Conservation (phyloP, 2,113 vertebrate species). For the Thryonomys swinderianus region DNA sequence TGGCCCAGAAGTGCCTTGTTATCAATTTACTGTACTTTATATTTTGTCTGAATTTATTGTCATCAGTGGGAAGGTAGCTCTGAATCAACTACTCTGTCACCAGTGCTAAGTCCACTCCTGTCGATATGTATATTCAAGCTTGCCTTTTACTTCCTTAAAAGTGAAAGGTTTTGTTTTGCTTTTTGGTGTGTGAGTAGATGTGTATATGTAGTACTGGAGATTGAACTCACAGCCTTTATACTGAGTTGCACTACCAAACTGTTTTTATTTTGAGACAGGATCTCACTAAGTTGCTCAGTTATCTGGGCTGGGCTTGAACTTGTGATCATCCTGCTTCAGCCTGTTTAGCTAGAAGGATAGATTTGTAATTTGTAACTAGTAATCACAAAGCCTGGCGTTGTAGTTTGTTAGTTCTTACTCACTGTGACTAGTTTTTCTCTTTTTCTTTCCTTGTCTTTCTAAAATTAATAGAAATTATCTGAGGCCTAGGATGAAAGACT, state of each 20-base stretch:
- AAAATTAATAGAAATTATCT: neutral
- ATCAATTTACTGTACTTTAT: neutral
- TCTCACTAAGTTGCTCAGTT: too few species aligned
- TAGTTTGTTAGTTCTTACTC: neutral
- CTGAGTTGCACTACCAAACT: too few species aligned
- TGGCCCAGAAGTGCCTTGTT: neutral
- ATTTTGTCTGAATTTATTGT: neutral
- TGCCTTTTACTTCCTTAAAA: constrained; percentile 10
- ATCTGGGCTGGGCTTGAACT: too few species aligned
- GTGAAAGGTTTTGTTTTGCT: neutral
- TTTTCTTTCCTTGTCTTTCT: neutral
- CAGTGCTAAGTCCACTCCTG: neutral
- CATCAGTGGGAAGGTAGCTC: neutral
- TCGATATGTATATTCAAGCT: neutral
- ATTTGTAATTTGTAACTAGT: neutral
- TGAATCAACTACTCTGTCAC: neutral
- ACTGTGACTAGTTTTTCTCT: neutral
- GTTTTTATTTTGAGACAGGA: too few species aligned
- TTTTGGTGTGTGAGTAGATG: too few species aligned
- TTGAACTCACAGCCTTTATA: too few species aligned
- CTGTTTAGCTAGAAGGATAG: too few species aligned
- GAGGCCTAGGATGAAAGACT: neutral
- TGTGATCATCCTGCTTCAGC: too few species aligned
- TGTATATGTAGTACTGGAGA: too few species aligned
- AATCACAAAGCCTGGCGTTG: neutral